These are phyloP conservation scores for Sclerodermus sp. DNA, from an alignment of 2,888 invertebrate genomes.

Conservation along the genomic window DNA sequence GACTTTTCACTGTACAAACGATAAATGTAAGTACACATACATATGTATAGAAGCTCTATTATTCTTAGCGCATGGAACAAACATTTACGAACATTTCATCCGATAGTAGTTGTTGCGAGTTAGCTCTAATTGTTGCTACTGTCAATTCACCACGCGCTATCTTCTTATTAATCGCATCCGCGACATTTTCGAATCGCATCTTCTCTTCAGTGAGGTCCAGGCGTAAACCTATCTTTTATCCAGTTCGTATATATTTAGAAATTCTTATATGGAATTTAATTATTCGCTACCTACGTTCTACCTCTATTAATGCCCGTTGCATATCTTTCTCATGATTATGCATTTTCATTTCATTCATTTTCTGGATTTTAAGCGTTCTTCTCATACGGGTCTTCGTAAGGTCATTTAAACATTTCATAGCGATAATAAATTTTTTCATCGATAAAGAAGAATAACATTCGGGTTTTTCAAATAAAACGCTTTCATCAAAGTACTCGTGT, in stretches of 20 bases:
- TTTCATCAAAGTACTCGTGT: background rate
- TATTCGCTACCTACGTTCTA: slow-evolving; percentile 12
- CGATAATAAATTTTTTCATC: slow-evolving; percentile 7
- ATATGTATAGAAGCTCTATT: no score
- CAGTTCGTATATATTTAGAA: background rate
- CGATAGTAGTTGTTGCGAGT: no score
- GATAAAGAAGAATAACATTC: background rate
- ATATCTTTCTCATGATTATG: slow-evolving; percentile 12
- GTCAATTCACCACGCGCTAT: background rate
- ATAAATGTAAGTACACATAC: no score
- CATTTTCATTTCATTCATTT: slow-evolving; percentile 15
- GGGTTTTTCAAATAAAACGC: background rate
- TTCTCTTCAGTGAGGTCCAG: no score
- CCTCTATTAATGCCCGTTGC: slow-evolving; percentile 13
- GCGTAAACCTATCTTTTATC: background rate
- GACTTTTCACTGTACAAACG: no score
- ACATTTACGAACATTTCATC: no score
- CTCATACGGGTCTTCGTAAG: slow-evolving; percentile 20
- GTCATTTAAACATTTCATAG: slow-evolving; percentile 2
- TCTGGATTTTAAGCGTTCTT: slow-evolving; percentile 16
- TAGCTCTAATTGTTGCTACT: no score
- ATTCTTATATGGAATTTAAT: background rate
- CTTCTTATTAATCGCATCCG: background rate
- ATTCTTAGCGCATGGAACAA: no score
- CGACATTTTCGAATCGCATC: background rate